Percentiles rank a stretch among this genome's conserved stretches.
Evolutionary conservation across 2,888 invertebrate species (phyloP).

Genomic region (Catotricha subobsoleta): DNA sequence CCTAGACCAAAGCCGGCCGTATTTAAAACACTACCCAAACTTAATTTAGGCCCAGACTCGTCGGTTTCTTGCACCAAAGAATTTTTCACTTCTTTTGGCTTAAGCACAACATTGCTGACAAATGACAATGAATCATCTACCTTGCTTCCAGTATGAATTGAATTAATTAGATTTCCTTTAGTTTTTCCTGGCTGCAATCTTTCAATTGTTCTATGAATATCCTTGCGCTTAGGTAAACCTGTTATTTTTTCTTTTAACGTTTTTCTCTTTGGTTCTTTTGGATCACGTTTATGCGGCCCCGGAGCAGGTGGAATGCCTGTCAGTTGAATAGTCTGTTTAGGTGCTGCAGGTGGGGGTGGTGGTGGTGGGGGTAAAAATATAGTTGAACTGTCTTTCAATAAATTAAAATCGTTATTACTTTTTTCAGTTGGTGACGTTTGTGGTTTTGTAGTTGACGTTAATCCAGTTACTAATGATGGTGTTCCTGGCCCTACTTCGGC

Average conservation of each 20-base stretch:
- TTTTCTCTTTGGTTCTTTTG: conserved; percentile 28
- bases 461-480: too few species aligned
- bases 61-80: conserved; percentile 38
- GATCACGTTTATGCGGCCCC: conserved; percentile 26
- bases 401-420: conserved; percentile 2
- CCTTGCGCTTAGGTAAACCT: conserved; percentile 34
- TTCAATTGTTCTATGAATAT: conserved; percentile 67
- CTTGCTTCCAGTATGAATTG: conserved; percentile 38
- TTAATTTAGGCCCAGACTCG: conserved; percentile 60
- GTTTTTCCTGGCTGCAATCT: conserved; percentile 71
- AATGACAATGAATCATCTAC: conserved; percentile 35
- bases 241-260: conserved; percentile 27
- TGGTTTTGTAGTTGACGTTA: conserved; percentile 3
- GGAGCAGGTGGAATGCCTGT: conserved; percentile 26
- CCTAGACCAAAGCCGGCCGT: conserved; percentile 49
- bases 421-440: neutral
- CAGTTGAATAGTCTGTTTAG: conserved; percentile 20
- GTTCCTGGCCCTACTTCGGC: too few species aligned
- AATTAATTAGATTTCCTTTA: conserved; percentile 67
- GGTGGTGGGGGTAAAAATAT: conserved; percentile 6
- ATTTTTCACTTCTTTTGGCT: conserved; percentile 39
- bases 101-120: conserved; percentile 31
- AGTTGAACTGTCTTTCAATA: conserved; percentile 1
- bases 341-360: conserved; percentile 12
- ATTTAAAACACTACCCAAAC: conserved; percentile 65